Evolutionary conservation across 2,797 vertebrate genomes (phyloP).

Genomic region (Caiman crocodilus): DNA sequence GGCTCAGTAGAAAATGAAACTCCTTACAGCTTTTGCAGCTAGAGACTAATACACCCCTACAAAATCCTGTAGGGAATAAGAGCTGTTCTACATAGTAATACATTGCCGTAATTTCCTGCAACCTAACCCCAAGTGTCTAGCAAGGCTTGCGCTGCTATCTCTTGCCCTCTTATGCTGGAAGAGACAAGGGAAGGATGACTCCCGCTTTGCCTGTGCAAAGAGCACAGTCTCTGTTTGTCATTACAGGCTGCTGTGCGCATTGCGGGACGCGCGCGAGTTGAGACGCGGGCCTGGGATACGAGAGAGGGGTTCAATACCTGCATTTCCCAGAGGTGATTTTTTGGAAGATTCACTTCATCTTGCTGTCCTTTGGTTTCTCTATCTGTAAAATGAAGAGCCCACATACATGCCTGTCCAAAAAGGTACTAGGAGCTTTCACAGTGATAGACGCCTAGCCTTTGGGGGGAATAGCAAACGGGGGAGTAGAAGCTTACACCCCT

Average conservation of each 20-base stretch:
- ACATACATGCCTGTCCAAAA: no score
- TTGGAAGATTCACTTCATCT: neutral
- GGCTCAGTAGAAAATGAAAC: neutral
- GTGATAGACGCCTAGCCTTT: neutral
- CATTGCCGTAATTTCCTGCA: neutral
- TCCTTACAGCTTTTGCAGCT: neutral
- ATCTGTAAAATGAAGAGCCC: neutral
- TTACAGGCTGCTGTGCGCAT: neutral
- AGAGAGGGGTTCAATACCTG: neutral
- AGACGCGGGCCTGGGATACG: fast-evolving
- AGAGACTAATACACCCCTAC: neutral
- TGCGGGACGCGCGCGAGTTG: fast-evolving
- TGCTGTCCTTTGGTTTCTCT: neutral
- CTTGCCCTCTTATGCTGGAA: fast-evolving
- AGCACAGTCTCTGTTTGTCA: neutral
- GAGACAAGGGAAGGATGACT: neutral
- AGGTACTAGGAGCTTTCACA: neutral
- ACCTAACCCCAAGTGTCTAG: neutral
- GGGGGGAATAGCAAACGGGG: neutral
- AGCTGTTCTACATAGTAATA: neutral
- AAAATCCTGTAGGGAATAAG: neutral
- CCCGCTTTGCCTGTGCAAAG: neutral
- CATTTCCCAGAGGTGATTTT: neutral
- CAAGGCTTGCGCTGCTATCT: neutral
- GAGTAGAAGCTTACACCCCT: no score